These are phyloP conservation scores for Operophtera brumata DNA, from an alignment of 2,888 invertebrate genomes.

Conservation along the genomic window DNA sequence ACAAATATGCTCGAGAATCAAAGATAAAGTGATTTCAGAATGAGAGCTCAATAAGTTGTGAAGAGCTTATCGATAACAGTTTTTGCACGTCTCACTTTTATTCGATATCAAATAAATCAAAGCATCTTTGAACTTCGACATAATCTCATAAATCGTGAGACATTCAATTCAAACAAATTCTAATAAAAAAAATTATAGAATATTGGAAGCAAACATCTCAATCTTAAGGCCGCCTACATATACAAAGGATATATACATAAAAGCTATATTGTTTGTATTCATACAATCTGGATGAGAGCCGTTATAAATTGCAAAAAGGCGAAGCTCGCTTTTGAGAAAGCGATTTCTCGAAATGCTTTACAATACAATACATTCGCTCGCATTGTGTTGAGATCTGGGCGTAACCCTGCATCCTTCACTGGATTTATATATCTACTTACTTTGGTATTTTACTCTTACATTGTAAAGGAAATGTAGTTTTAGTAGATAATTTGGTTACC, in stretches of 20 bases:
- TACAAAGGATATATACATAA: conserved; percentile 39
- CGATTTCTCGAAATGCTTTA: conserved; percentile 74
- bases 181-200: background rate
- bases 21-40: too few species aligned
- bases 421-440: conserved; percentile 62
- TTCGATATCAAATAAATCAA: too few species aligned
- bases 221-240: conserved; percentile 36
- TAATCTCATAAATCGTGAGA: too few species aligned
- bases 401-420: conserved; percentile 57
- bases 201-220: conserved; percentile 40
- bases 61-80: too few species aligned
- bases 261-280: conserved; percentile 57
- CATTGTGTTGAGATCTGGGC: conserved; percentile 66
- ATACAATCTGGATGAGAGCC: conserved; percentile 67
- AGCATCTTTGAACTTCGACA: too few species aligned
- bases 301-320: conserved; percentile 75
- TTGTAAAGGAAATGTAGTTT: conserved; percentile 25
- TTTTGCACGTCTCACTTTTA: too few species aligned
- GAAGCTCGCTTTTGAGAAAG: conserved; percentile 66
- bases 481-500: background rate
- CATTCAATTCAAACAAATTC: too few species aligned
- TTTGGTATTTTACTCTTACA: conserved; percentile 31
- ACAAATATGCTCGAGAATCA: too few species aligned
- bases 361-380: conserved; percentile 68
- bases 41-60: too few species aligned